phyloP scores from a whole-genome alignment of 2,113 vertebrate genomes.

The Clarias batrachus region DNA sequence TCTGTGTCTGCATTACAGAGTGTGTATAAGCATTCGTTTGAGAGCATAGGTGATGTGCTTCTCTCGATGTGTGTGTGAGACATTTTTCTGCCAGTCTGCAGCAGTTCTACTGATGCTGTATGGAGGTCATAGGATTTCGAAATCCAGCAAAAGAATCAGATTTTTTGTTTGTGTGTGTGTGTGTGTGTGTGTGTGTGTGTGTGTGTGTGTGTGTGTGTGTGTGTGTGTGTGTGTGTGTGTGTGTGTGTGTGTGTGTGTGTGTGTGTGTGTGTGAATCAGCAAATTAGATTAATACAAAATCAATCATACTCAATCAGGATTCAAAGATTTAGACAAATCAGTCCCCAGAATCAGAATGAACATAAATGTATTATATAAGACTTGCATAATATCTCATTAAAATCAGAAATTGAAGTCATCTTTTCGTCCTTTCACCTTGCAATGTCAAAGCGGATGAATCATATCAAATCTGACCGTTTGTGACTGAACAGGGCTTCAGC shows the following conservation, averaged over 20 bases:
- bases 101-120: neutral
- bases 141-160: neutral
- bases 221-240: too few species aligned
- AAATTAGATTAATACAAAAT: neutral
- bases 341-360: neutral
- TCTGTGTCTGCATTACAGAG: neutral
- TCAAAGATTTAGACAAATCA: neutral
- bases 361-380: neutral
- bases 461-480: neutral
- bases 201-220: too few species aligned
- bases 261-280: too few species aligned
- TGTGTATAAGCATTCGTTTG: neutral
- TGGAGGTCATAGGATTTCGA: neutral
- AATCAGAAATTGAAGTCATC: neutral
- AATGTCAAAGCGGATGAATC: neutral
- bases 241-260: too few species aligned
- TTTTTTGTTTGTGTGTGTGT: neutral
- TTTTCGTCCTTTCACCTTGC: neutral
- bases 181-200: too few species aligned
- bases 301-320: neutral
- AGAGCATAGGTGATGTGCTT: neutral
- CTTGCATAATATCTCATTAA: too few species aligned
- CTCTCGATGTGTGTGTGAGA: conserved; percentile 6
- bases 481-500: neutral
- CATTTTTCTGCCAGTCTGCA: neutral